Evolutionary conservation across 2,797 vertebrate genomes (phyloP).

Genomic region (Tapera naevia): DNA sequence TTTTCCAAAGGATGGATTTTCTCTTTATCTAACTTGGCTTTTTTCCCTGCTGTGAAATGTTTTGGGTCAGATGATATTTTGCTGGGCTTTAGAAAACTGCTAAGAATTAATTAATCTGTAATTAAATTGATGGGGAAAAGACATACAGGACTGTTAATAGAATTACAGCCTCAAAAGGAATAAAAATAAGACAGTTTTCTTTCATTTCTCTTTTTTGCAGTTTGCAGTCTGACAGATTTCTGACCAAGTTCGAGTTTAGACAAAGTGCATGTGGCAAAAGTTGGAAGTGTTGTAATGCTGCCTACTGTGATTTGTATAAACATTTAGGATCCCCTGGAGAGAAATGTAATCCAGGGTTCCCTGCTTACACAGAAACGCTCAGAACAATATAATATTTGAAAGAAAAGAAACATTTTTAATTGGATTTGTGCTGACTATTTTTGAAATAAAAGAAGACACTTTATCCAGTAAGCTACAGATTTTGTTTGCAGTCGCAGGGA

Average conservation of each 20-base stretch:
- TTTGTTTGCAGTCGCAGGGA: constrained; percentile 37
- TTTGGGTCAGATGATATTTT: constrained; percentile 56
- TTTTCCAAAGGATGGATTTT: constrained; percentile 26
- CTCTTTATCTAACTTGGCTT: constrained; percentile 47
- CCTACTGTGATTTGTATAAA: constrained; percentile 68
- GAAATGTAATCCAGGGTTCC: constrained; percentile 63
- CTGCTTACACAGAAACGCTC: constrained; percentile 33
- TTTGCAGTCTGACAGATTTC: constrained; percentile 45
- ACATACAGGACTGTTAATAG: constrained; percentile 31
- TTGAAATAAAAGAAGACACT: constrained; percentile 38
- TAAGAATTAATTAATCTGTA: constrained; percentile 64
- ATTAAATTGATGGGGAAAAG: constrained; percentile 59
- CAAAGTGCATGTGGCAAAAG: constrained; percentile 63
- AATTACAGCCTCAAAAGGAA: constrained; percentile 60
- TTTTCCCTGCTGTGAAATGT: constrained; percentile 64
- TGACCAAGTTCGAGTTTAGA: constrained; percentile 58
- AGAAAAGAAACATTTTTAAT: constrained; percentile 60
- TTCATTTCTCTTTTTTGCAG: constrained; percentile 52
- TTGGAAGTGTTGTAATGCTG: constrained; percentile 68
- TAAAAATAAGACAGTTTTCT: constrained; percentile 43
- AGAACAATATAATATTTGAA: constrained; percentile 61
- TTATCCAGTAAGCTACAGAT: constrained; percentile 57
- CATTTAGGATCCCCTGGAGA: constrained; percentile 64
- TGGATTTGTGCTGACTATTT: constrained; percentile 63
- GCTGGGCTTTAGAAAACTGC: constrained; percentile 50